Base-by-base conservation (phyloP, 2,797 vertebrate species). In the Danio tinwini region DNA sequence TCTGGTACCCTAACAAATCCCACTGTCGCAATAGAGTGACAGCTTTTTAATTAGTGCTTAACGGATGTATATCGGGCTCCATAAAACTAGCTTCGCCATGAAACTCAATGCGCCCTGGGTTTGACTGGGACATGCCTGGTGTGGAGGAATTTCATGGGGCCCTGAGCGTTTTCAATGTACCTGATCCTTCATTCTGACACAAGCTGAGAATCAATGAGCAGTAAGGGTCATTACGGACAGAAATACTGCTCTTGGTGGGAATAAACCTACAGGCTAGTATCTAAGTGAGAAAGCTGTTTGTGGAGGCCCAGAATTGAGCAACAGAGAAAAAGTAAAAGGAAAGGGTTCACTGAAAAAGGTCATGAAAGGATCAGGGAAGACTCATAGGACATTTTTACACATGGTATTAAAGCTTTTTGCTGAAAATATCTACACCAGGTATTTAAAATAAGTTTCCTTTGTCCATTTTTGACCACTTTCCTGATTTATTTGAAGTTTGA, bases 151-250 rank as follows among this genome's bases (percentile, higher is more conserved):
- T 84, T 82, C 83, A 85, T 67, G 80, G 75, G 63, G 62, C 67
- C 61, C 62, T 80, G 76, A 72, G 76, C 39, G 44, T 53, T 83
- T 76, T 76, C 82, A 81, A 84, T 78, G 82, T 78, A 82, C 81
- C 74, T 71, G 84, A 86, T 88, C 79, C 74, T 50, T 85, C 86
- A 82, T 84, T 85, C 78, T 81, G 85, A 84, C 82, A 85, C 74
- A 63, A 77, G 82, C 74, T 76, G 75, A 83, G 81, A 84, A 85
- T 86, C 85, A 78, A 82, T 85, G 72, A 83, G 74, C 55, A 77
- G 67, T 77, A 81, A 81, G 81, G 76, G 72, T 84, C 81, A 84
- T 82, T 85, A 85, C 29, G 44, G 67, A 76, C 81, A 80, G 82
- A 81, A 78, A 87, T 80, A 44, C 77, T 61, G 29, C 55, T 69